These are phyloP conservation scores for Apis laboriosa DNA, from an alignment of 1,140 invertebrate genomes.

Conservation along the genomic window DNA sequence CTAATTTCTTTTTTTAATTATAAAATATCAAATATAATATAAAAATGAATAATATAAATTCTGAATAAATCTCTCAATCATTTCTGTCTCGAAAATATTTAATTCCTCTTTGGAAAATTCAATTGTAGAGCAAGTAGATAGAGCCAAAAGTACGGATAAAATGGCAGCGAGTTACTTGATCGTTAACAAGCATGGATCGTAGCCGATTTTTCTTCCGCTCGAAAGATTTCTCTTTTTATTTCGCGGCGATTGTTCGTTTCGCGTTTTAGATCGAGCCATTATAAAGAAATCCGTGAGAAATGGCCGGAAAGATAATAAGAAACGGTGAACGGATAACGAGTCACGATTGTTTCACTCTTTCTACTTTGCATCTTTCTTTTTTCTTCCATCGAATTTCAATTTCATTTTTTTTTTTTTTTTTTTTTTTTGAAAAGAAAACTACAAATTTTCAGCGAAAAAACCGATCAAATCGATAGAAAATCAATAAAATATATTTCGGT, in stretches of 20 bases:
- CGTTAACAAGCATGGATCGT: constrained; percentile 22
- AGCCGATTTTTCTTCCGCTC: constrained; percentile 7
- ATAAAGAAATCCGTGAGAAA: constrained; percentile 35
- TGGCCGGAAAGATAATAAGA: constrained; percentile 31
- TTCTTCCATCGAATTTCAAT: too few relatives aligned
- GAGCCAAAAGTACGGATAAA: background rate
- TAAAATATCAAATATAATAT: too few relatives aligned
- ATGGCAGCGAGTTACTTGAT: constrained; percentile 11
- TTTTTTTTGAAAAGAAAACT: background rate
- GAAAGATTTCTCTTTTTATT: constrained; percentile 27
- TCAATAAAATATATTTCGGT: background rate
- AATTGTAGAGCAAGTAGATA: background rate
- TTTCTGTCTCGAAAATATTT: too few relatives aligned
- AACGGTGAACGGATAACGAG: constrained; percentile 5
- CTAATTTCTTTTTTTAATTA: too few relatives aligned
- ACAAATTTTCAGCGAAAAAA: background rate
- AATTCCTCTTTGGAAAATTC: too few relatives aligned
- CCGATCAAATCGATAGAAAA: background rate
- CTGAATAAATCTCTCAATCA: too few relatives aligned
- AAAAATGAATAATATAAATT: too few relatives aligned
- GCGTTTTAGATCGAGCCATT: constrained; percentile 22
- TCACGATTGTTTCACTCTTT: background rate
- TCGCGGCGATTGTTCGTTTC: constrained; percentile 28
- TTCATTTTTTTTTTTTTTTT: background rate
- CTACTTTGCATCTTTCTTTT: background rate